Evolutionary conservation across 2,113 vertebrate species (phyloP), one percentile per base, ranked within the genome.

Genomic region (Paramisgurnus dabryanus): DNA sequence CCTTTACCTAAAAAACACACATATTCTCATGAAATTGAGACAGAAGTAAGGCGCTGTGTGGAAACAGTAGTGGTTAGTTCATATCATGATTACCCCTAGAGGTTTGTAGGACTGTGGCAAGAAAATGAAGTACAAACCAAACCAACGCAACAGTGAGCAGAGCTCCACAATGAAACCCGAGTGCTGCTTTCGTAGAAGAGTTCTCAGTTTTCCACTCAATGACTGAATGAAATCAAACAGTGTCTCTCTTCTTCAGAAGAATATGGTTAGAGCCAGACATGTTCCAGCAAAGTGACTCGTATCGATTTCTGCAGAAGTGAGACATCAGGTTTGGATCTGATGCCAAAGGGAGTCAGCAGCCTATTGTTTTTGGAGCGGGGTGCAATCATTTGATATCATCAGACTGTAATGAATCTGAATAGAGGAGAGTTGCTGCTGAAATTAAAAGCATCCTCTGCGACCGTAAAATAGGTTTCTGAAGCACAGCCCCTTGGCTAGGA

Each of bases 311-410:
- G 34, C 34, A 80, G 47, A 65, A 85, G 78, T 67, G 72, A 82
- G 61, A 77, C 73, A 57, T 85, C 81, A 84, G 81, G 83, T 84
- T 80, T 41, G 40, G 68, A 83, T 80, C 77, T 67, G 81, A 74
- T 79, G 78, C 82, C 50, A 50, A 53, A 43, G 67, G 83, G 80
- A 80, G 71, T 80, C 76, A 72, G 76, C 57, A 80, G 82, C 61
- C 87, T 80, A 86, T 89, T 89, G 87, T 88, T 88, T 88, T 77
- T 87, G 84, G 79, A 84, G 78, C 61, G 83, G 85, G 83, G 88
- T 82, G 82, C 86, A 89, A 89, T 89, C 87, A 90, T 90, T 86
- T 91, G 88, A 90, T 90, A 90, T 90, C 82, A 89, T 91, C 89
- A 87, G 86, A 88, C 85, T 88, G 87, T 89, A 90, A 90, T 88